phyloP scores from a whole-genome alignment of 2,888 invertebrate genomes.

The Ophion ventricosus region DNA sequence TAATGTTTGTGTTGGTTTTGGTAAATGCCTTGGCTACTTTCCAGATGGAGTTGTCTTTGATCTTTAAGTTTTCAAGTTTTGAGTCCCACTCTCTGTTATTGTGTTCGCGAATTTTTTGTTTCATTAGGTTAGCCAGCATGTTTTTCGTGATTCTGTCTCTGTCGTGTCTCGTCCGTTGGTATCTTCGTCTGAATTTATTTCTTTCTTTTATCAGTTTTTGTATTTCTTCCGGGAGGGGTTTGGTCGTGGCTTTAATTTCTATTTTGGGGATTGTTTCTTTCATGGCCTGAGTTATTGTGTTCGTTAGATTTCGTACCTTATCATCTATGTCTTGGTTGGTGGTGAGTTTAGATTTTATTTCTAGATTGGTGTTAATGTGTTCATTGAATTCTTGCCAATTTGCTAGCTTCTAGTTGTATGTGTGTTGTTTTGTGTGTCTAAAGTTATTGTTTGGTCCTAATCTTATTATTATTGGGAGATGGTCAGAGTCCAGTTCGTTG shows the following conservation, averaged over 20 bases:
- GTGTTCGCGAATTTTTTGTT: neutral
- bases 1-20: constrained; percentile 4
- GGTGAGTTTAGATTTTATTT: neutral
- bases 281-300: constrained; percentile 1
- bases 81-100: neutral
- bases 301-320: neutral
- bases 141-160: neutral
- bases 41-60: constrained; percentile 3
- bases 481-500: constrained; percentile 28
- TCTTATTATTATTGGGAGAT: constrained; percentile 20
- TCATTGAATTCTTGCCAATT: constrained; percentile 26
- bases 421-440: neutral
- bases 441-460: neutral
- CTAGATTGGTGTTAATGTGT: neutral
- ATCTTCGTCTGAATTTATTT: neutral
- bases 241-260: neutral
- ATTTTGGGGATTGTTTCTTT: constrained; percentile 2
- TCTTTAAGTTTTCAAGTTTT: neutral
- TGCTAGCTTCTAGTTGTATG: constrained; percentile 28
- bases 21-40: neutral
- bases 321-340: constrained; percentile 7
- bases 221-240: neutral
- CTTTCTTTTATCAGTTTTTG: neutral
- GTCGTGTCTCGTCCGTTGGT: neutral
- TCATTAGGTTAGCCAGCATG: neutral